These are phyloP conservation scores for Drosophila ochracea DNA, from an alignment of 2,888 invertebrate species.

Conservation along the genomic window DNA sequence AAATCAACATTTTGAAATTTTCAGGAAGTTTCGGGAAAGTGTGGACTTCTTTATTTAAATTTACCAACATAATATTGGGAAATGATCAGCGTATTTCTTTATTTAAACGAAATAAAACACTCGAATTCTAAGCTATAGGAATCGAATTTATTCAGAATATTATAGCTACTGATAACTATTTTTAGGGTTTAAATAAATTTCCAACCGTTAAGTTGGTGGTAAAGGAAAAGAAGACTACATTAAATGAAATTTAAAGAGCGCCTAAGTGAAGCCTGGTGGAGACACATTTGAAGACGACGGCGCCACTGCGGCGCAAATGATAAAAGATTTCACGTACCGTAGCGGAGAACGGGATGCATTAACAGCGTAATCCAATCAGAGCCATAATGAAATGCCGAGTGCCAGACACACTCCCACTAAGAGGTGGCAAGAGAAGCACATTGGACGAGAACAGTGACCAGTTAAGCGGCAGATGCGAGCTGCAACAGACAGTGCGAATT, in stretches of 20 bases:
- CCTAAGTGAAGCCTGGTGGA: neutral
- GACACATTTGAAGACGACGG: slow-evolving; percentile 6
- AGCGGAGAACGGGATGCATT: slow-evolving; percentile 59
- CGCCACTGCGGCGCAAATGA: slow-evolving; percentile 3
- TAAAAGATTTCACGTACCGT: slow-evolving; percentile 15
- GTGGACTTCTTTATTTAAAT: neutral
- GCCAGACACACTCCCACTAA: slow-evolving; percentile 39
- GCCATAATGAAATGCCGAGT: slow-evolving; percentile 69
- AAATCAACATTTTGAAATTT: neutral
- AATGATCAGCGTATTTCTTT: neutral
- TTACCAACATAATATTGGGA: neutral
- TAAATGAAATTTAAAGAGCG: neutral
- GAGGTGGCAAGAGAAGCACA: neutral
- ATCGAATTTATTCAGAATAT: neutral
- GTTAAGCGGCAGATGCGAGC: slow-evolving; percentile 26
- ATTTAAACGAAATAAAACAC: neutral
- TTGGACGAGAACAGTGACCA: slow-evolving; percentile 2
- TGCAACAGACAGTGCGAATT: slow-evolving; percentile 39
- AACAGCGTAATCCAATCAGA: slow-evolving; percentile 73
- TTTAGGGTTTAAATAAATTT: neutral
- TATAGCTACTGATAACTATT: neutral
- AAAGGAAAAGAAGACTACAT: neutral
- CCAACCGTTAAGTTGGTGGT: neutral
- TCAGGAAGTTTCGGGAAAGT: neutral
- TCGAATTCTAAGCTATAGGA: neutral